Evolutionary conservation across 2,888 invertebrate genomes (phyloP), one percentile per base, ranked within the genome.

Genomic region (Arctia plantaginis): DNA sequence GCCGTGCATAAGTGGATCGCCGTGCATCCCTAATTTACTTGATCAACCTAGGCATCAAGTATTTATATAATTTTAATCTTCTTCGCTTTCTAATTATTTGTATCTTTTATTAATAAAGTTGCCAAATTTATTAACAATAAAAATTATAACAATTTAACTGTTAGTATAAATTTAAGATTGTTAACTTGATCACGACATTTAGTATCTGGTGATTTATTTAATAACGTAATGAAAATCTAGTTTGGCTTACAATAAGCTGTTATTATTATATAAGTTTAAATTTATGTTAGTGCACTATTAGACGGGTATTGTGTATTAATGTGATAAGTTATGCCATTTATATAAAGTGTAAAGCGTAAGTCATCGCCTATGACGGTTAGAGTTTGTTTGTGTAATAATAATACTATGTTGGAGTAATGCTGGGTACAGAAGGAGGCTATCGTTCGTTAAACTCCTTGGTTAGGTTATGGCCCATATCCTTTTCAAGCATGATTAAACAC

Each of bases 311-410:
- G 84, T 82, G 85, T 82, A 84, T 70, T 88, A 88, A 88, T 87
- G 86, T 80, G 79, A 85, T 86, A 90, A 89, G 82, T 89, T 89
- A 59, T 55, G 80, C 81, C 78, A 83, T 88, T 87, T 86, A 82
- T 85, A 78, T 88, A 85, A 87, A 80, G 80, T 80, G 88, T 87
- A 72, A 80, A 18, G 27, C 18, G 30, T 62, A 30, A 62, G 18
- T 62, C 18, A 20, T 62, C 18, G 30, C 18, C 18, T 30, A 7
- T 62, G 62, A 62, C 30, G 30, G 30, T 62, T n/a, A 27, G 1
- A 12, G 13, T 27, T 51, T 51, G 23, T 55, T 23, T 55, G 7
- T 55, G 12, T 55, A n/a, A 55, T n/a, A n/a, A 12, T 12, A 55
- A 51, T 51, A 23, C 51, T 23, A 51, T 51, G 8, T 51, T 51